phyloP scores from a whole-genome alignment of 2,888 invertebrate species.

The Urechis unicinctus region DNA sequence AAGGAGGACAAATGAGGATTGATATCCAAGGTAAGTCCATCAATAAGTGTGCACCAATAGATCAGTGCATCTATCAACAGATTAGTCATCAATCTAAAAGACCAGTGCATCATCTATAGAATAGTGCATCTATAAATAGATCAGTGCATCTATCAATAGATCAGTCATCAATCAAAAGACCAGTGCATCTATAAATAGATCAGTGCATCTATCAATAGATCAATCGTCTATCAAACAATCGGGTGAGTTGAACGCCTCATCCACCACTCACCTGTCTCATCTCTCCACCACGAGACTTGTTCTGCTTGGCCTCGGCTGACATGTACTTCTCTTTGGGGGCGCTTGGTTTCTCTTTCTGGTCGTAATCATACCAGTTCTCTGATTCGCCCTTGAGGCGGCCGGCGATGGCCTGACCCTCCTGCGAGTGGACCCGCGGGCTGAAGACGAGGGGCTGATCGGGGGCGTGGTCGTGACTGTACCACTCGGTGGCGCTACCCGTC shows the following conservation, averaged over 20 bases:
- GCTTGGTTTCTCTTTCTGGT: conserved; percentile 14
- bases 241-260: too few relatives aligned
- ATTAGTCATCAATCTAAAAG: too few relatives aligned
- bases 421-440: conserved; percentile 7
- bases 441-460: neutral
- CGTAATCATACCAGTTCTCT: conserved; percentile 19
- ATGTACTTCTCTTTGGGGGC: neutral
- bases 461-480: conserved; percentile 18
- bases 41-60: too few relatives aligned
- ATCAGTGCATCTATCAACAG: too few relatives aligned
- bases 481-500: conserved; percentile 14
- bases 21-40: neutral
- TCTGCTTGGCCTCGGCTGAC: conserved; percentile 1
- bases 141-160: too few relatives aligned
- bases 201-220: too few relatives aligned
- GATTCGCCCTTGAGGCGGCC: conserved; percentile 11
- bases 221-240: too few relatives aligned
- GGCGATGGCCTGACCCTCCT: conserved; percentile 17
- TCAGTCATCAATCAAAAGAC: too few relatives aligned
- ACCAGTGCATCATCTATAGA: too few relatives aligned
- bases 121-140: too few relatives aligned
- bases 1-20: neutral
- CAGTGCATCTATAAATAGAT: too few relatives aligned
- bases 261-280: too few relatives aligned
- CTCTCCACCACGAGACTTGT: neutral